Evolutionary conservation across 1,140 invertebrate genomes (phyloP), one percentile per base, ranked within the genome.

Genomic region (Penaeus japonicus): DNA sequence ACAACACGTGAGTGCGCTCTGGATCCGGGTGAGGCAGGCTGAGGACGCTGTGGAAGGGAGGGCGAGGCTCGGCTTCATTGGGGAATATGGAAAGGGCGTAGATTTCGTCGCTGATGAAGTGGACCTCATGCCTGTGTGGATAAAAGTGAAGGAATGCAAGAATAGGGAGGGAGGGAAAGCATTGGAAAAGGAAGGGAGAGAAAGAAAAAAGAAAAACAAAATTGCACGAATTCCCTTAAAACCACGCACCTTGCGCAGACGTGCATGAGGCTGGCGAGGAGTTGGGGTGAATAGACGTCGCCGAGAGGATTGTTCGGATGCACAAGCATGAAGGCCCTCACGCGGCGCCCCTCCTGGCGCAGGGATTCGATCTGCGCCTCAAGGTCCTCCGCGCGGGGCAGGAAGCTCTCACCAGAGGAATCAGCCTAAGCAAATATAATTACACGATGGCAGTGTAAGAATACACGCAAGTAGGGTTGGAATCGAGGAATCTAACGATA

Each of bases 31-130:
- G 57, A 62, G 62, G 30, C 17, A 84, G 59, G 2, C 30, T 65
- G 15, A 85, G 53, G 12, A 77, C 62, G n/a, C 84, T 85, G 22
- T 15, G 47, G 47, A 85, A 85, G 47, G 47, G 47, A 0, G 47
- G 47, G 47, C 47, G 47, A 47, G 47, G 47, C 39, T 54, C 22
- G 1, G 3, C 27, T 20, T 75, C 39, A 20, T 75, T 70, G 1
- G 27, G 32, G 35, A 54, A 77, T 5, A 85, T 27, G 15, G 70
- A 77, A 20, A 85, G 47, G 32, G 22, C 84, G 27, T 85, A 85
- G 77, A 85, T 85, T 35, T 85, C 84, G 32, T 85, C 84, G n/a
- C n/a, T 35, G 17, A 85, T 75, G 53, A 85, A 85, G 35, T 85
- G 84, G 27, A 85, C 20, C 27, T 85, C 47, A 20, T 85, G 47